Conservation (phyloP, 2,888 invertebrate genomes). For the Eupithecia exiguata region DNA sequence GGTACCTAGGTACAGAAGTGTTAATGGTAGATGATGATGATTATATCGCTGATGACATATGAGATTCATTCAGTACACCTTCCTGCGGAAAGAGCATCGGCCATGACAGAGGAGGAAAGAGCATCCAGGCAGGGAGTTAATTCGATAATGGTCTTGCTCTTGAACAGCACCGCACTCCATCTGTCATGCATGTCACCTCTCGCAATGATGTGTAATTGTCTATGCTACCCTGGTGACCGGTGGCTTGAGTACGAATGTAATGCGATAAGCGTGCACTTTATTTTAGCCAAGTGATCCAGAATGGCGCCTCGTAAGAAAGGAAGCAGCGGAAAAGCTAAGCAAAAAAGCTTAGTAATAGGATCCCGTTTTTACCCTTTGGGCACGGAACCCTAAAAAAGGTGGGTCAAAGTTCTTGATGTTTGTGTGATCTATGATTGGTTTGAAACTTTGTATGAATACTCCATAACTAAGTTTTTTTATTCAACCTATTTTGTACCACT, state of each 20-base stretch:
- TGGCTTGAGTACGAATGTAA: neutral
- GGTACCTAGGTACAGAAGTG: neutral
- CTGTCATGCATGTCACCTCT: slow-evolving; percentile 68
- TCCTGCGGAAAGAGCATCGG: slow-evolving; percentile 65
- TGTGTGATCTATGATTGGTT: too few relatives aligned
- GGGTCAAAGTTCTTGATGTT: too few relatives aligned
- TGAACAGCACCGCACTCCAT: slow-evolving; percentile 73
- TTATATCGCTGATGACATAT: slow-evolving; percentile 3
- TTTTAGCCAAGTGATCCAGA: neutral
- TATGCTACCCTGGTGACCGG: slow-evolving; percentile 28
- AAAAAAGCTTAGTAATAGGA: too few relatives aligned
- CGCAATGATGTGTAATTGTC: slow-evolving; percentile 47
- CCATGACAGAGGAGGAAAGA: slow-evolving; percentile 81
- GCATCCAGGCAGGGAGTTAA: slow-evolving; percentile 76
- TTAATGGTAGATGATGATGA: neutral
- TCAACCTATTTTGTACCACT: too few relatives aligned
- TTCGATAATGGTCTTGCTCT: slow-evolving; percentile 81
- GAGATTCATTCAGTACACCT: slow-evolving; percentile 18
- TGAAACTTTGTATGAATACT: too few relatives aligned
- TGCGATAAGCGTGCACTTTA: neutral
- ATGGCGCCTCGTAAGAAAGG: neutral
- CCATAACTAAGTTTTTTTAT: too few relatives aligned
- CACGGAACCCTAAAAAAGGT: too few relatives aligned
- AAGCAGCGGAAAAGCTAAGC: neutral
- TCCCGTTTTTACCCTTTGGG: too few relatives aligned